Evolutionary conservation across 2,113 vertebrate genomes (phyloP).

Genomic region (Bujurquina vittata): DNA sequence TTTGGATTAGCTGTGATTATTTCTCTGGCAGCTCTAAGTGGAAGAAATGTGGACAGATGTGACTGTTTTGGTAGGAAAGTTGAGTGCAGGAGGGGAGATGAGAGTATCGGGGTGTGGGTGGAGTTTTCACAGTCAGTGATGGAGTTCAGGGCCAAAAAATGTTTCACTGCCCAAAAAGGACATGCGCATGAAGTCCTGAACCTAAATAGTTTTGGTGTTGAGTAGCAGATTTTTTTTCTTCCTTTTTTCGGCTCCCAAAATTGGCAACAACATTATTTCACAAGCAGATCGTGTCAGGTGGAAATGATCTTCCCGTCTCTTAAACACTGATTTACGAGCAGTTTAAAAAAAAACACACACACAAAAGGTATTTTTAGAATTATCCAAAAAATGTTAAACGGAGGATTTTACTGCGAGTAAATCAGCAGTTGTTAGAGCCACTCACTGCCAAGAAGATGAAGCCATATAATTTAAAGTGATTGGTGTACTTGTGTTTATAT

Average conservation of each 20-base stretch:
- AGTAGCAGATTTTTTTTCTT: constrained; percentile 28
- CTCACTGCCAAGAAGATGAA: background rate
- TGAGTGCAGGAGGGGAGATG: background rate
- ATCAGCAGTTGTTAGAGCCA: background rate
- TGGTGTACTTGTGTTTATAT: constrained; percentile 10
- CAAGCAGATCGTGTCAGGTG: constrained; percentile 25
- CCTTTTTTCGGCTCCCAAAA: constrained; percentile 32
- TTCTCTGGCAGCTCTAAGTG: constrained; percentile 45
- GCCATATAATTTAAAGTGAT: background rate
- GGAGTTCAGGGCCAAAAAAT: constrained; percentile 52
- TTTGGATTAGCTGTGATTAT: constrained; percentile 69
- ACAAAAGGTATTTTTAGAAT: constrained; percentile 1
- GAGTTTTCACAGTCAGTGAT: constrained; percentile 19
- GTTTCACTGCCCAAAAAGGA: constrained; percentile 81
- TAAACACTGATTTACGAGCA: constrained; percentile 13
- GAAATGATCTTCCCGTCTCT: constrained; percentile 14
- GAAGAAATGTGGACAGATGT: constrained; percentile 73
- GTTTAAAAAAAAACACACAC: background rate
- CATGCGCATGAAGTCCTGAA: constrained; percentile 48
- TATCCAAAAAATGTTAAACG: background rate
- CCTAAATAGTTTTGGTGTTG: constrained; percentile 62
- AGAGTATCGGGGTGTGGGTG: constrained; percentile 6
- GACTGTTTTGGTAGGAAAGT: constrained; percentile 53
- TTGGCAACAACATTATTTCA: constrained; percentile 41
- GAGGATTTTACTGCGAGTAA: background rate